Conservation (phyloP, 2,113 vertebrate species). For the Nipponia nippon region DNA sequence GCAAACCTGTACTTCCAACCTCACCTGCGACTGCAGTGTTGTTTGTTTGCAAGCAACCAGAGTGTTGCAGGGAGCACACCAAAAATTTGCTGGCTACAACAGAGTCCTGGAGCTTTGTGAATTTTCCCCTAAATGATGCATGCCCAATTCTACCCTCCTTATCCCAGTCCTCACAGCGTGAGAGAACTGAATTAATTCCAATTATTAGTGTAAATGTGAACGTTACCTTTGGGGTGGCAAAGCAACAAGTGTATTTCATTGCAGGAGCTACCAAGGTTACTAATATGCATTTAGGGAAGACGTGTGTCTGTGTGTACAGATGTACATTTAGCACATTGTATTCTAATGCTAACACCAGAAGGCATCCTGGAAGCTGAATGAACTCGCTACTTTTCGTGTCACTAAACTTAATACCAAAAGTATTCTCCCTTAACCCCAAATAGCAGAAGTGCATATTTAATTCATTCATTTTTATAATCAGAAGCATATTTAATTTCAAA, state of each 20-base stretch:
- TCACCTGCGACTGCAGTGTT: not conserved
- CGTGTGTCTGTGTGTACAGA: not conserved
- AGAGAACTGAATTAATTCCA: not conserved
- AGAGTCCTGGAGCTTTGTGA: not conserved
- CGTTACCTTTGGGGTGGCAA: not conserved
- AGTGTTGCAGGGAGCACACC: not conserved
- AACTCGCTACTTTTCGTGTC: not conserved
- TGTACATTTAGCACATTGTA: not conserved
- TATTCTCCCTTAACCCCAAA: not conserved
- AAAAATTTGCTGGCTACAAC: not conserved
- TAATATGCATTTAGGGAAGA: not conserved
- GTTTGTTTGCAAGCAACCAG: not conserved
- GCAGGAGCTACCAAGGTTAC: not conserved
- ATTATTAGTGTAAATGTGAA: not conserved
- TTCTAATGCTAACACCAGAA: not conserved
- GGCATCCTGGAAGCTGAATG: not conserved
- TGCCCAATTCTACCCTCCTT: not conserved
- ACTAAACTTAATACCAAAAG: not conserved
- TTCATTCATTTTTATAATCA: not conserved
- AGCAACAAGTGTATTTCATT: not conserved
- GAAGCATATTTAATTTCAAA: not conserved
- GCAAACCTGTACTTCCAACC: not conserved
- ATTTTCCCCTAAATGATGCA: not conserved
- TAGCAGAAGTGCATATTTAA: not conserved
- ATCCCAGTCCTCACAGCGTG: not conserved